Evolutionary conservation across 2,113 vertebrate species (phyloP), one percentile per base, ranked within the genome.

Genomic region (Gavialis gangeticus): DNA sequence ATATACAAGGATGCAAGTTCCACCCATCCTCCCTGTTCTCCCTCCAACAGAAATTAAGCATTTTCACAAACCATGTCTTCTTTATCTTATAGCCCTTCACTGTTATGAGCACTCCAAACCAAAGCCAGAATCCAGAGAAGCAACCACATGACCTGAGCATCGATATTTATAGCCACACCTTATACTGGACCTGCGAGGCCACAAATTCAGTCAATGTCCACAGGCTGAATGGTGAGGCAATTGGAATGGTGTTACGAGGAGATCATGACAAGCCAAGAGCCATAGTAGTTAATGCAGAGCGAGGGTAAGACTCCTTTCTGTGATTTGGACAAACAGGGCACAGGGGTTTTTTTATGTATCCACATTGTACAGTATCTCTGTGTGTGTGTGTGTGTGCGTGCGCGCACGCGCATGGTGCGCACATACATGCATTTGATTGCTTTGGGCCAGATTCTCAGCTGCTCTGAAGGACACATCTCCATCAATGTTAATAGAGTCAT

Each of bases 121-220:
- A 98, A 81, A 98, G 96, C 79, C 98, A 97, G 64, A 98, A 94
- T 90, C 97, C 97, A 0, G 99, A 99, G 91, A 98, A 98, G 92
- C 99, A 99, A 96, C 99, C 99, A 0, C 99, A 99, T 0, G 99
- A 99, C 92, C 98, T 99, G 83, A 99, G 99, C 97, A 97, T 99
- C 4, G 99, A 99, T 80, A 90, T 98, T 14, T 99, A 98, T 97
- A 99, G 99, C 93, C 99, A 99, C 8, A 98, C 98, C 13, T 96
- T 99, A 15, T 99, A 99, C 97, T 99, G 99, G 99, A 99, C 99
- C 8, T 99, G 99, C 1, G 99, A 99, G 97, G 98, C 98, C 75
- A 98, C 98, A 46, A 99, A 99, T 93, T 99, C 98, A 13, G 97
- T 99, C 96, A 99, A 99, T 1, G 98, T 99, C 15, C 99, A 99